These are phyloP conservation scores for Hydrotaea diabolus DNA, from an alignment of 2,888 invertebrate species.

Conservation along the genomic window DNA sequence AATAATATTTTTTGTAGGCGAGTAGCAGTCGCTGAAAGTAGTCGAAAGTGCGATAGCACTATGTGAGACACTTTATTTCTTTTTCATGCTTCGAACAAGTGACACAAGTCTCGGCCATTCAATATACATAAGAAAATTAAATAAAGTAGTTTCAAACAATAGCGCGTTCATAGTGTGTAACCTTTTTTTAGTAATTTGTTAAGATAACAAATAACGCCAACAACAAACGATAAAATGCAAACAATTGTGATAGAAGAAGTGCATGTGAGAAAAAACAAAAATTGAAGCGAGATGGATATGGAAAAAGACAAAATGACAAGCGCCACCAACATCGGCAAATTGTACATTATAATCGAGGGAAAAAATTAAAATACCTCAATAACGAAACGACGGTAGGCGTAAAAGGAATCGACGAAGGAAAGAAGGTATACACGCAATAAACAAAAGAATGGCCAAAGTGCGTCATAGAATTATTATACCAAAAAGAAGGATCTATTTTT, in stretches of 20 bases:
- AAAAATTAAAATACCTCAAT: slow-evolving; percentile 45
- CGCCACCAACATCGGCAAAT: slow-evolving; percentile 49
- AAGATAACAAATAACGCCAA: not conserved
- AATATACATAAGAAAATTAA: slow-evolving; percentile 52
- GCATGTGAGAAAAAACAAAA: slow-evolving; percentile 14
- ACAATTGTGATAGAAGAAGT: slow-evolving; percentile 56
- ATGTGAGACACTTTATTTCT: slow-evolving; percentile 25
- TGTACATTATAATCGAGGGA: slow-evolving; percentile 39
- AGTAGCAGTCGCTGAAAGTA: slow-evolving; percentile 21
- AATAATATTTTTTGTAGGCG: no score
- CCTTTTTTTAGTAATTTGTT: slow-evolving; percentile 45
- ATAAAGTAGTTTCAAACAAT: slow-evolving; percentile 43
- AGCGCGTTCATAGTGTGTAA: slow-evolving; percentile 46
- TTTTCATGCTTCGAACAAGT: slow-evolving; percentile 53
- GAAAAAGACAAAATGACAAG: slow-evolving; percentile 52
- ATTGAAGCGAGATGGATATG: slow-evolving; percentile 41
- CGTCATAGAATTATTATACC: not conserved
- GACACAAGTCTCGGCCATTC: slow-evolving; percentile 58
- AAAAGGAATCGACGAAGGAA: slow-evolving; percentile 47
- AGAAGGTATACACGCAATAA: slow-evolving; percentile 49
- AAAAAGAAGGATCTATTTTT: not conserved
- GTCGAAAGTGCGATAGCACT: slow-evolving; percentile 40
- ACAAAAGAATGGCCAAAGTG: not conserved
- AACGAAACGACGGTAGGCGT: slow-evolving; percentile 47
- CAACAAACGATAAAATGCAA: slow-evolving; percentile 51